A percentile compares a stretch with the other conserved stretches of the same genome.
These are phyloP conservation scores for Littorina saxatilis DNA, from an alignment of 1,140 invertebrate genomes.

Conservation along the genomic window DNA sequence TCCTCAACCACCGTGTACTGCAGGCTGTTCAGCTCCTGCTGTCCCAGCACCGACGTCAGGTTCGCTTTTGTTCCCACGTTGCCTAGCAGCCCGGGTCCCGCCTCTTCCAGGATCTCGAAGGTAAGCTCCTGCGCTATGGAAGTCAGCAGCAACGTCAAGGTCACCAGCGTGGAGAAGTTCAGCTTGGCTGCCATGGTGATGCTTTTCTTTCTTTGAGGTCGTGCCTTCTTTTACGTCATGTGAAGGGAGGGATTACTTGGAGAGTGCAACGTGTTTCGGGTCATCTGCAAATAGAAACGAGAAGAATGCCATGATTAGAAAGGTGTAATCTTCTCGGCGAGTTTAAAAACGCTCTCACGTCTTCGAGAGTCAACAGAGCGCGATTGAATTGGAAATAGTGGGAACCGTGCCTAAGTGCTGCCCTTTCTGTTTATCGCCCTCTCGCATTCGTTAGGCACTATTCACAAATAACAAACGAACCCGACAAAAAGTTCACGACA, in stretches of 20 bases:
- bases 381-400: too few species aligned
- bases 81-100: constrained; percentile 25
- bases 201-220: background rate
- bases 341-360: too few species aligned
- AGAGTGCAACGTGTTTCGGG: too few species aligned
- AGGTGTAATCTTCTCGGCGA: background rate
- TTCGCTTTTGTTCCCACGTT: constrained; percentile 35
- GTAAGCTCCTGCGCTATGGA: constrained; percentile 7
- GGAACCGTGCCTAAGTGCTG: too few species aligned
- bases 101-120: constrained; percentile 27
- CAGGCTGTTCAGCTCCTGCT: constrained; percentile 10
- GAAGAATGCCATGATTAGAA: background rate
- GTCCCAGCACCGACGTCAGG: constrained; percentile 26
- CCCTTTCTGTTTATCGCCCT: too few species aligned
- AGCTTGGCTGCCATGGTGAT: constrained; percentile 7
- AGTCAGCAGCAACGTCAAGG: background rate
- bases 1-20: constrained; percentile 21
- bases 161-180: background rate
- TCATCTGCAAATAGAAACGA: constrained; percentile 5
- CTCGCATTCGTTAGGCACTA: too few species aligned
- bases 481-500: too few species aligned
- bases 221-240: background rate
- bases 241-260: background rate
- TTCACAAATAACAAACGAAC: too few species aligned
- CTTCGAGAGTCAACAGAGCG: too few species aligned